Evolutionary conservation across 1,140 invertebrate genomes (phyloP).

Genomic region (Uloborus diversus): DNA sequence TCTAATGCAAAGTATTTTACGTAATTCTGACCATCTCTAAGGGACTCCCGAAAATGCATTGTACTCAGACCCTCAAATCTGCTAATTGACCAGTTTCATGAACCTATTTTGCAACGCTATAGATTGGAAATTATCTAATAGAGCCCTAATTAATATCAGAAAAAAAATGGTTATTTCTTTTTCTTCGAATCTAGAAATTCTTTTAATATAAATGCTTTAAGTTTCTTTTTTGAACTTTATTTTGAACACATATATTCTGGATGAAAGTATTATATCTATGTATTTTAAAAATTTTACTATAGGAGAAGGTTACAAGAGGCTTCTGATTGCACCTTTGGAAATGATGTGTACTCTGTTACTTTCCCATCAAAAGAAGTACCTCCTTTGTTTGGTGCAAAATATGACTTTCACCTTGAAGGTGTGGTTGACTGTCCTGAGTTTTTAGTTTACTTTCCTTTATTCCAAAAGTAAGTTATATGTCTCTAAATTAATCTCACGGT

Average conservation of each 20-base stretch:
- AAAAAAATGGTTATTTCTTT: too few relatives aligned
- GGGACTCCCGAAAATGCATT: too few relatives aligned
- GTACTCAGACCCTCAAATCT: too few relatives aligned
- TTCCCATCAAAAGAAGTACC: constrained; percentile 74
- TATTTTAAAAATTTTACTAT: constrained; percentile 41
- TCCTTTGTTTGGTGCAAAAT: constrained; percentile 94
- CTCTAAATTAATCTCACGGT: background rate
- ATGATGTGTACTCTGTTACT: constrained; percentile 84
- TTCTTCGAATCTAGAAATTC: too few relatives aligned
- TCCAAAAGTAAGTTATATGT: constrained; percentile 73
- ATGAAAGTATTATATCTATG: background rate
- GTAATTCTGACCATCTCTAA: too few relatives aligned
- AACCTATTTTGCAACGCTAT: too few relatives aligned
- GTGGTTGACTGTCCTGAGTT: constrained; percentile 99
- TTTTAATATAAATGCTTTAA: background rate
- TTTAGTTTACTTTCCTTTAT: constrained; percentile 89
- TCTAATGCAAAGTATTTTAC: too few relatives aligned
- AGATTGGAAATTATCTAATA: too few relatives aligned
- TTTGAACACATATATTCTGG: background rate
- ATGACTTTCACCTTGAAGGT: constrained; percentile 94
- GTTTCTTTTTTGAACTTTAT: background rate
- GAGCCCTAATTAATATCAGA: too few relatives aligned
- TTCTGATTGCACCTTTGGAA: constrained; percentile 78
- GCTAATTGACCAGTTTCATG: too few relatives aligned
- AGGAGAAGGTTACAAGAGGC: constrained; percentile 72